phyloP scores from a whole-genome alignment of 2,888 invertebrate genomes.

The Cheilosia grossa region DNA sequence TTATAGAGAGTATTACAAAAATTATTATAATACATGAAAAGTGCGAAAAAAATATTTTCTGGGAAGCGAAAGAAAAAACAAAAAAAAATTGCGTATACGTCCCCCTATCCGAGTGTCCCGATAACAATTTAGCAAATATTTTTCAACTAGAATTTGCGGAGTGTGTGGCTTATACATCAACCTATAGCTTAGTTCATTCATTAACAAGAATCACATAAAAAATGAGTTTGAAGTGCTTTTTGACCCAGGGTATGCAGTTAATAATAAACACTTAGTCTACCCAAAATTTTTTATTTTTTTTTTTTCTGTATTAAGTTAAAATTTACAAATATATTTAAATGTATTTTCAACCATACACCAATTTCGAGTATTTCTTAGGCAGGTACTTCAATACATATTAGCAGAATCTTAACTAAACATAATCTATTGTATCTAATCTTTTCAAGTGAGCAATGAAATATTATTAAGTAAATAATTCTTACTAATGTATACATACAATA shows the following conservation, averaged over 20 bases:
- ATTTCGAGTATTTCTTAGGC: conserved; percentile 29
- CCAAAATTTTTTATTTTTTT: too few species aligned
- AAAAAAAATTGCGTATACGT: conserved; percentile 9
- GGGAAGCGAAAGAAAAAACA: not conserved
- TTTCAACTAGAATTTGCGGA: conserved; percentile 12
- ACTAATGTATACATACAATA: conserved; percentile 15
- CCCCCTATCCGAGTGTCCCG: conserved; percentile 3
- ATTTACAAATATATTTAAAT: conserved; percentile 5
- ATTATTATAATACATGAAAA: not conserved
- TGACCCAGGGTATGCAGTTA: conserved; percentile 75
- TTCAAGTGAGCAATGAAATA: conserved; percentile 28
- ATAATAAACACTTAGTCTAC: conserved; percentile 40
- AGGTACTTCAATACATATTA: conserved; percentile 57
- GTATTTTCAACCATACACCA: conserved; percentile 5
- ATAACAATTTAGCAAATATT: conserved; percentile 1
- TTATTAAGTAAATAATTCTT: conserved; percentile 28
- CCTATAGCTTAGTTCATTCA: conserved; percentile 31
- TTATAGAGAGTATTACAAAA: not conserved
- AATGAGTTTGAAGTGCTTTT: conserved; percentile 54
- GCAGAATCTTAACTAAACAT: conserved; percentile 61
- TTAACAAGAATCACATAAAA: not conserved
- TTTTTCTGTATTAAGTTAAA: not conserved
- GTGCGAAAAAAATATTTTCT: not conserved
- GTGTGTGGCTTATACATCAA: conserved; percentile 47
- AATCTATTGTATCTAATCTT: conserved; percentile 33